phyloP scores from a whole-genome alignment of 2,113 vertebrate genomes.

The Sander lucioperca region DNA sequence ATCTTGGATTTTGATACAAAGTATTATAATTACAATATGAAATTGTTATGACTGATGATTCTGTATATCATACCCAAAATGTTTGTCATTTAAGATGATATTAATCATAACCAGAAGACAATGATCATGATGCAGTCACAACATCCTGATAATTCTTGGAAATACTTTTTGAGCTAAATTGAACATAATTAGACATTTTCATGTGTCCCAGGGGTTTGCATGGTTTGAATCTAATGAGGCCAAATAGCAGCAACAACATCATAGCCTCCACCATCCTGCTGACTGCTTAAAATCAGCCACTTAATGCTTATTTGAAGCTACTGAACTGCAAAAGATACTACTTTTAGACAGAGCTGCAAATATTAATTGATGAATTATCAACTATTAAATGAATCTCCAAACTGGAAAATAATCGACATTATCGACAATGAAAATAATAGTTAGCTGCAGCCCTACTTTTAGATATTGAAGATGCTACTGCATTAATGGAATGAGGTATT shows the following conservation, averaged over 20 bases:
- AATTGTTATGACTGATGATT: neutral
- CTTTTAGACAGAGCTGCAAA: neutral
- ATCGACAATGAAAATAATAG: too few species aligned
- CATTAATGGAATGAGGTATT: neutral
- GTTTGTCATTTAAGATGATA: neutral
- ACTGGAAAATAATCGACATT: too few species aligned
- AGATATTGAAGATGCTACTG: neutral
- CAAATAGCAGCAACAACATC: constrained; percentile 1
- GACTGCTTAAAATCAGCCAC: constrained; percentile 20
- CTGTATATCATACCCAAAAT: neutral
- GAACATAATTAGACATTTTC: neutral
- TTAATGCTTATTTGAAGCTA: constrained; percentile 19
- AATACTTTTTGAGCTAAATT: neutral
- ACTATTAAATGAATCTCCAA: too few species aligned
- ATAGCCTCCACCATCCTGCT: neutral
- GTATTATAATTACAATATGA: neutral
- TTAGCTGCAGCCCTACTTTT: neutral
- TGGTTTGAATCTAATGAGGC: constrained; percentile 26
- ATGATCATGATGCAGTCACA: neutral
- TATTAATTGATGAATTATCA: too few species aligned
- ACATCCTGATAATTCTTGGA: neutral
- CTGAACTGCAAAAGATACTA: constrained; percentile 7
- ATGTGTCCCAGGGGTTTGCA: neutral
- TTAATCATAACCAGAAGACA: neutral
- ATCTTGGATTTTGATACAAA: neutral